Conservation (phyloP, 2,888 invertebrate species). For the Ephialtes manifestator region DNA sequence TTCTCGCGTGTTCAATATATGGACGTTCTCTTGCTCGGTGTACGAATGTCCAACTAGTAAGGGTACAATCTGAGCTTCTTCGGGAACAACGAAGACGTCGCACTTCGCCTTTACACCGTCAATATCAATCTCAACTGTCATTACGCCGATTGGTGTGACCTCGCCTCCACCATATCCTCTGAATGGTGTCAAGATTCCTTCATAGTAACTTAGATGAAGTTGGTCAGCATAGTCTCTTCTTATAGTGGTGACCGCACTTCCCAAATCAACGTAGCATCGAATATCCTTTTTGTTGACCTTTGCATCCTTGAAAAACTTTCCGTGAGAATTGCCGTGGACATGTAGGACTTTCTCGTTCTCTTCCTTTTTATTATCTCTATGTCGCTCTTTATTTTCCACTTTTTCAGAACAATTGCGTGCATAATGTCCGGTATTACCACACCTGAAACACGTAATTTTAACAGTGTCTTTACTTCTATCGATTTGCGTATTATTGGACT, state of each 20-base stretch:
- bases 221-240: conserved; percentile 1
- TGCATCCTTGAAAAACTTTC: conserved; percentile 10
- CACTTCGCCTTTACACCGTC: too few species aligned
- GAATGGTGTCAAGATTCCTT: neutral
- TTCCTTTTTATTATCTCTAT: neutral
- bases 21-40: conserved; percentile 66
- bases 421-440: neutral
- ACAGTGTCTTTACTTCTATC: neutral
- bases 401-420: neutral
- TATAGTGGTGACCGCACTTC: neutral
- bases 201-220: neutral
- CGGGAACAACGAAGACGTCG: conserved; percentile 1
- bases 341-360: neutral
- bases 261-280: conserved; percentile 15
- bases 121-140: too few species aligned
- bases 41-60: conserved; percentile 16
- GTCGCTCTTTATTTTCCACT: neutral
- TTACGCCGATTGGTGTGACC: conserved; percentile 4
- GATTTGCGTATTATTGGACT: neutral
- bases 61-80: conserved; percentile 11
- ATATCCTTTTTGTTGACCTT: neutral
- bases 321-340: conserved; percentile 5
- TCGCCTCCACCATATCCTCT: conserved; percentile 7
- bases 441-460: neutral
- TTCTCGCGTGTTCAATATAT: conserved; percentile 64